Evolutionary conservation across 92 coral and sea anemone genomes (phyloP), one percentile per base, ranked within the genome.

Genomic region (Phenganax stokvisi): DNA sequence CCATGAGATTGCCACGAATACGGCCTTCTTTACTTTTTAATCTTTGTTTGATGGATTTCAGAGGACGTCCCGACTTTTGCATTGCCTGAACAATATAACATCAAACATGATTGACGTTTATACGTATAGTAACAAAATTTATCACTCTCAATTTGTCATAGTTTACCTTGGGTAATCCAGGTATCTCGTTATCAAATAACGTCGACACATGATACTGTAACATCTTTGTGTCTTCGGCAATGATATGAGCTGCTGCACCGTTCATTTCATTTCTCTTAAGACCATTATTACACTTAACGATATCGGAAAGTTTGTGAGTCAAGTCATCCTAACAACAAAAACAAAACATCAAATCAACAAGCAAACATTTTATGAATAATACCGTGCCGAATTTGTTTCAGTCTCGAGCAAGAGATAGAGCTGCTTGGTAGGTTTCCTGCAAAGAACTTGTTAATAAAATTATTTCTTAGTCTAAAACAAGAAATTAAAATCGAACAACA

Each of bases 171-270:
- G 99, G 99, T 66, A 96, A 83, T 20, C 99, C 99, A 84, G 99
- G 99, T 47, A 96, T 96, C 86, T 96, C 99, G 82, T 96, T 96
- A 81, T 96, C 99, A 80, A 89, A 75, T 10, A 96, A 81, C 55
- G 99, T 96, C 77, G 99, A 93, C 12, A 96, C 99, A 83, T 96
- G 99, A 69, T 92, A 96, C 85, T 96, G 99, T 27, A 96, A 82
- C 94, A 96, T 89, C 69, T 89, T 88, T 47, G 99, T 96, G 74
- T 96, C 99, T 66, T 96, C 99, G 1, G 99, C 92, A 65, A 96
- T 96, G 80, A 96, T 96, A 68, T 96, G 99, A 52, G 99, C 99
- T 20, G 99, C 99, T 37, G 99, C 99, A 13, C 99, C 99, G 85
- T 96, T 96, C 51, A 96, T 88, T 80, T 96, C 99, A 86, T 96